A percentile compares a stretch with the other conserved stretches of the same genome.
Conservation (phyloP, 2,888 invertebrate genomes). For the Campoletis raptor region DNA sequence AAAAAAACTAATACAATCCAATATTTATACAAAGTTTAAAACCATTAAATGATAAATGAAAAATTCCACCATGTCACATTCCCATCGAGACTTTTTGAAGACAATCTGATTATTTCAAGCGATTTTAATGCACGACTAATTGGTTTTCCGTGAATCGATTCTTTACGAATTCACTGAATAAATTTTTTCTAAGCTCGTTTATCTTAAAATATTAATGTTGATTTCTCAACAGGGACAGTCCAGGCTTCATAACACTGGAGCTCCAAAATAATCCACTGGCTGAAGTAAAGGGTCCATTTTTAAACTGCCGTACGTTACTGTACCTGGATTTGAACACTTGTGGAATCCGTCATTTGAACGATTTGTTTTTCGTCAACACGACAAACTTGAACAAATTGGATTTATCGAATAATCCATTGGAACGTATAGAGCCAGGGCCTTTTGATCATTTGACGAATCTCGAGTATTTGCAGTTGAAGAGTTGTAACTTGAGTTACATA, state of each 20-base stretch:
- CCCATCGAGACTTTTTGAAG: too few relatives aligned
- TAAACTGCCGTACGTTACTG: constrained; percentile 88
- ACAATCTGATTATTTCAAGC: too few relatives aligned
- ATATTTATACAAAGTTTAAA: too few relatives aligned
- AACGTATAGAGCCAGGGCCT: constrained; percentile 86
- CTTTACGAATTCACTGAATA: too few relatives aligned
- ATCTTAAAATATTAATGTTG: not conserved
- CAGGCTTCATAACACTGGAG: constrained; percentile 89
- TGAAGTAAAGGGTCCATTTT: constrained; percentile 88
- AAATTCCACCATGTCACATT: too few relatives aligned
- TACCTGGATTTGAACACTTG: constrained; percentile 90
- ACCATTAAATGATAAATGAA: too few relatives aligned
- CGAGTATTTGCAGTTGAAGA: constrained; percentile 88
- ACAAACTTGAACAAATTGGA: constrained; percentile 90
- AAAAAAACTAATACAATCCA: too few relatives aligned
- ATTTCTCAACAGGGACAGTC: constrained; percentile 87
- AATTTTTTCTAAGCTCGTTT: too few relatives aligned
- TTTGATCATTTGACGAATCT: constrained; percentile 89
- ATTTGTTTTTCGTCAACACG: constrained; percentile 89
- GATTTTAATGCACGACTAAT: too few relatives aligned
- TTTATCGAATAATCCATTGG: constrained; percentile 89
- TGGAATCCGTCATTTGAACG: constrained; percentile 87
- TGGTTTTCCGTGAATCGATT: too few relatives aligned
- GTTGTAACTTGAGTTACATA: constrained; percentile 88
- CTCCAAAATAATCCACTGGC: constrained; percentile 89